Conservation (phyloP, 2,888 invertebrate species). For the Lasioglossum leucozonium region DNA sequence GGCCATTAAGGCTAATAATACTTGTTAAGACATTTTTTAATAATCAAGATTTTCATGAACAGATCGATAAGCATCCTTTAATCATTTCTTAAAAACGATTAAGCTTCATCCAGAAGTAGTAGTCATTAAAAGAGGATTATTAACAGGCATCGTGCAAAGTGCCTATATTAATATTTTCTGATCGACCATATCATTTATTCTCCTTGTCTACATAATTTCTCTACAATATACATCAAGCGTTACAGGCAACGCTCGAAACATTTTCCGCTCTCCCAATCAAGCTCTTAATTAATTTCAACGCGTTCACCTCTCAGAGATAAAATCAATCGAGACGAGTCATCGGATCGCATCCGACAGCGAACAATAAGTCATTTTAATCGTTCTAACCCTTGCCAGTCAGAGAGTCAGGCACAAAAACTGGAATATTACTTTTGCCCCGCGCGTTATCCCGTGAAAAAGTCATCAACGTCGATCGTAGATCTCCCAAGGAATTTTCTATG, state of each 20-base stretch:
- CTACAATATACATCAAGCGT: not conserved
- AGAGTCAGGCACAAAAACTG: constrained; percentile 16
- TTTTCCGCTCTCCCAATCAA: not conserved
- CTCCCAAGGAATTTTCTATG: constrained; percentile 53
- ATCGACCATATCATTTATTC: not conserved
- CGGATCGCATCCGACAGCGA: not conserved
- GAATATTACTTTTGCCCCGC: constrained; percentile 40
- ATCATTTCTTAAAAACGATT: not conserved
- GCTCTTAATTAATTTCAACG: not conserved
- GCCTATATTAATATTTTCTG: not conserved
- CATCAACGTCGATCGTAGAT: constrained; percentile 68
- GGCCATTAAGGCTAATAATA: too few relatives aligned
- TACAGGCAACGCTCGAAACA: not conserved
- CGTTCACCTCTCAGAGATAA: not conserved
- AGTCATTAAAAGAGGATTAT: not conserved
- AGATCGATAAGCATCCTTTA: not conserved
- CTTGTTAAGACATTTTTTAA: not conserved
- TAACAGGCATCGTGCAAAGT: not conserved
- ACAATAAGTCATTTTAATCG: constrained; percentile 12
- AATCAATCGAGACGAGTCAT: not conserved
- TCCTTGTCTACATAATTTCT: not conserved
- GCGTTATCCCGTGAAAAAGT: constrained; percentile 49
- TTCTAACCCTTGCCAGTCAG: not conserved
- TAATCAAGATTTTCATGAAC: not conserved
- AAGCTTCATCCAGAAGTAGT: not conserved